Base-by-base conservation (phyloP, 1,140 invertebrate genomes). In the Drosophila seguyi region DNA sequence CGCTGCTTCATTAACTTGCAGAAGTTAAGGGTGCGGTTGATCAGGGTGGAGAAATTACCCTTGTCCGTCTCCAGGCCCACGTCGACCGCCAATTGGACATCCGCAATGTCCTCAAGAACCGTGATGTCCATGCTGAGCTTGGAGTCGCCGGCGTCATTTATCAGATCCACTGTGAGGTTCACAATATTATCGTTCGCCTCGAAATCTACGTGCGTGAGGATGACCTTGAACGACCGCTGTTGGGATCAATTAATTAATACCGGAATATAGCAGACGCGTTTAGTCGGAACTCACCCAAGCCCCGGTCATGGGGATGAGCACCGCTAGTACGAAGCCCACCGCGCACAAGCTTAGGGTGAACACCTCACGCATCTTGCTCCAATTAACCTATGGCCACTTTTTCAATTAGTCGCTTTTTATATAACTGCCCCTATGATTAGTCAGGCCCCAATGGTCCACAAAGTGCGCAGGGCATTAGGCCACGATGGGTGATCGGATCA, bases 211-310 rank as follows among this genome's bases (percentile, higher is more conserved):
- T 58, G 36, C 10, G 75, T 84, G 4, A 91, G 74, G 14, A 92
- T 60, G 16, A 92, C 69, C 50, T 91, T 92, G 16, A 92, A 92
- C 11, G 91, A 84, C 8, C 91, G 91, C 91, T 92, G n/a, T 10
- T 6, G 29, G 6, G 6, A 10, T n/a, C 14, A 38, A 38, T 72
- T 29, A 59, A 20, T 72, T 42, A 48, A 22, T 41, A 16, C 8
- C 18, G 13, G 3, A 16, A 8, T 0, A 10, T 36, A 4, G 13
- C 18, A 10, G 10, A 10, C 16, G 13, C 22, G 14, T 29, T 25
- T 7, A 31, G 4, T n/a, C 6, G 11, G 3, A 53, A 65, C 84
- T 81, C 48, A 87, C 84, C 84, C 84, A 88, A 0, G 63, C 77
- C 20, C 42, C 59, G 20, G 36, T 39, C 50, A 41, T 16, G 27